Percentiles rank a stretch among this genome's conserved stretches.
phyloP scores from a whole-genome alignment of 1,140 invertebrate genomes.

The Lithobius niger region DNA sequence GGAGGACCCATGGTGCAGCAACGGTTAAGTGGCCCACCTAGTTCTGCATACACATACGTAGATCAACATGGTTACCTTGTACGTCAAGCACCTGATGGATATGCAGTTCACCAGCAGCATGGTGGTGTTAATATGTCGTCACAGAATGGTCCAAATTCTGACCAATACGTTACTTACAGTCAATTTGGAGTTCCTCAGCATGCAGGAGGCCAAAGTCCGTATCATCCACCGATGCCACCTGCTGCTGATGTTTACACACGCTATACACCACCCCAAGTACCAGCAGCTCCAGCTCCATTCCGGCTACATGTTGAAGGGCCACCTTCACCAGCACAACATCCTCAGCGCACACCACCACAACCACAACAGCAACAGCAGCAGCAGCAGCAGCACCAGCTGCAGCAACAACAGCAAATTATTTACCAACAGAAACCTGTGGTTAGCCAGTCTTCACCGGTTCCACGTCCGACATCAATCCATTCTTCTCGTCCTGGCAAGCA shows the following conservation, averaged over 20 bases:
- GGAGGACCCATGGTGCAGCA: neutral
- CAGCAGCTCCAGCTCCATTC: neutral
- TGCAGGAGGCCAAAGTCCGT: neutral
- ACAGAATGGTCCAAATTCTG: neutral
- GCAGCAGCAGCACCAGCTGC: conserved; percentile 14
- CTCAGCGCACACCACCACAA: conserved; percentile 12
- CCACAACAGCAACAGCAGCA: conserved; percentile 14
- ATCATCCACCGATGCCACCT: conserved; percentile 6
- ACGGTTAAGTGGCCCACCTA: neutral
- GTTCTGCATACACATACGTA: neutral
- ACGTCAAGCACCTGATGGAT: neutral
- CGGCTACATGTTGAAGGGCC: conserved; percentile 11
- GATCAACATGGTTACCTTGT: neutral
- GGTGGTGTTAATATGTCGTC: too few relatives aligned
- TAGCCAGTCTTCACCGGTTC: neutral
- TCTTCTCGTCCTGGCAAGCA: conserved; percentile 12
- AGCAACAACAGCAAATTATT: conserved; percentile 13
- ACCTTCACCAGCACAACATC: conserved; percentile 12
- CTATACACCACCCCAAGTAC: conserved; percentile 16
- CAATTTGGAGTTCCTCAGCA: neutral
- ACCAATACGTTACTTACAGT: neutral
- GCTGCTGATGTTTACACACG: too few relatives aligned
- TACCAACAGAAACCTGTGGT: neutral
- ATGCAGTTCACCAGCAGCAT: neutral
- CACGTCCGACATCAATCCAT: neutral